Evolutionary conservation across 2,797 vertebrate genomes (phyloP).

Genomic region (Calcarius lapponicus): DNA sequence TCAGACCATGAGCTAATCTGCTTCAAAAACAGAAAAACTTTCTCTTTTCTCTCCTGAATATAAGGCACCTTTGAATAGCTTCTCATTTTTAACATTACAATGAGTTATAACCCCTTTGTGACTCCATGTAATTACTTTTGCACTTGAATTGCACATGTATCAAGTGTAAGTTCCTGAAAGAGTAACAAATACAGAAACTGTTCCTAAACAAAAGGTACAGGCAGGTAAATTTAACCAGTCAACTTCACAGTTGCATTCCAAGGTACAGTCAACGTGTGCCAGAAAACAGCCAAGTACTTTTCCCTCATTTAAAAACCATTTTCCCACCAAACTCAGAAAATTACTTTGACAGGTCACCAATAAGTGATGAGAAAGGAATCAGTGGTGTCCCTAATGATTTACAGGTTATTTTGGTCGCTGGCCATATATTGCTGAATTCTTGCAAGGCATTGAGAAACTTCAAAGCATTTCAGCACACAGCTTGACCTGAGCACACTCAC

Average conservation of each 20-base stretch:
- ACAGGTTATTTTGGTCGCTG: neutral
- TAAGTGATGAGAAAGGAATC: neutral
- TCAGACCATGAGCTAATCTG: neutral
- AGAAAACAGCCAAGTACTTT: neutral
- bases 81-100: neutral
- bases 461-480: neutral
- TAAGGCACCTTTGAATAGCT: neutral
- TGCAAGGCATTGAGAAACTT: neutral
- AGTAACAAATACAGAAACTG: neutral
- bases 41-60: neutral
- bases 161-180: neutral
- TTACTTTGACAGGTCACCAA: neutral
- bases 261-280: neutral
- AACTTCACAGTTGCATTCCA: neutral
- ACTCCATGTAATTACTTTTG: neutral
- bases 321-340: neutral
- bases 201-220: neutral
- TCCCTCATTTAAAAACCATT: neutral
- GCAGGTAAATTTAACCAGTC: neutral
- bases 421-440: neutral
- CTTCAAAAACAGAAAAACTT: neutral
- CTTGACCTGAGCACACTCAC: neutral
- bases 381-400: neutral
- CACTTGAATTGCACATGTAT: neutral
- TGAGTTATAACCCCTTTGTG: neutral